Percentiles rank a stretch among this genome's conserved stretches.
These are phyloP conservation scores for Tor tambroides DNA, from an alignment of 2,113 vertebrate genomes.

Conservation along the genomic window DNA sequence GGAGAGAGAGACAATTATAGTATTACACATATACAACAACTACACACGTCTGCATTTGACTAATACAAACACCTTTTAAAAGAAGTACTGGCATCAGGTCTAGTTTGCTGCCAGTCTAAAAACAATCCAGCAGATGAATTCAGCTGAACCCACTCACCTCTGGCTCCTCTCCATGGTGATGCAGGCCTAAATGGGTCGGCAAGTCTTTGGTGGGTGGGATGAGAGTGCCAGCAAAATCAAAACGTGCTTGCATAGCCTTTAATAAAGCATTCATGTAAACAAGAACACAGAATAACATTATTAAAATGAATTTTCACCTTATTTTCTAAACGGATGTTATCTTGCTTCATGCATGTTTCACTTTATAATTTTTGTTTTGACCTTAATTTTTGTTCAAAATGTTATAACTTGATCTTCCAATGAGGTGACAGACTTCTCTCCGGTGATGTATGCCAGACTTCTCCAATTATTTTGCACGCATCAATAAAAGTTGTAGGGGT, in stretches of 20 bases:
- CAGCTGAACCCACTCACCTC: slow-evolving; percentile 80
- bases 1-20: neutral
- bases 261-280: slow-evolving; percentile 39
- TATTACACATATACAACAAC: neutral
- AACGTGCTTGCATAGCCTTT: slow-evolving; percentile 95
- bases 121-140: slow-evolving; percentile 16
- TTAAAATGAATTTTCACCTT: neutral
- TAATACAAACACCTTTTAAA: neutral
- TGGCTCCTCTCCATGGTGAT: slow-evolving; percentile 97
- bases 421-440: no score
- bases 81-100: neutral
- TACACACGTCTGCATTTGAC: neutral
- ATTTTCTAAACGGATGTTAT: no score
- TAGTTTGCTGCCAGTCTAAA: slow-evolving; percentile 1
- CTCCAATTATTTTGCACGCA: no score
- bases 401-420: no score
- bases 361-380: no score
- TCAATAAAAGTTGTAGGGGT: no score
- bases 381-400: no score
- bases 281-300: neutral
- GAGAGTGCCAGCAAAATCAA: slow-evolving; percentile 87
- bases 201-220: slow-evolving; percentile 86
- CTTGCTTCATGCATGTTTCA: no score
- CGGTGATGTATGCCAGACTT: no score
- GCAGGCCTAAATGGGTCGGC: slow-evolving; percentile 91